A percentile compares a stretch with the other conserved stretches of the same genome.
These are phyloP conservation scores for Siderastrea siderea DNA, from an alignment of 92 coral and sea anemone genomes.

Conservation along the genomic window DNA sequence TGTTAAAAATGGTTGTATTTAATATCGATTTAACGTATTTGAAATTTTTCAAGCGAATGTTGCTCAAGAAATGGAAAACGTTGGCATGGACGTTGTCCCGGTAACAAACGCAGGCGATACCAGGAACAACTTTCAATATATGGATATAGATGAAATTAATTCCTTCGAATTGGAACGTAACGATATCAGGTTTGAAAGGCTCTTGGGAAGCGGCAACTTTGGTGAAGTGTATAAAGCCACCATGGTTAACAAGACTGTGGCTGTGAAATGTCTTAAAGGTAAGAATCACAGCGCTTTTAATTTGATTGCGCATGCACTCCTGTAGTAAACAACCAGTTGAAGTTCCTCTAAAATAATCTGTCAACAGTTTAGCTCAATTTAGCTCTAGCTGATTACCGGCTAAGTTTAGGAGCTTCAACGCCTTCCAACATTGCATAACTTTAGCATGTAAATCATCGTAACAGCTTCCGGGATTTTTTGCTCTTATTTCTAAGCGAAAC, in stretches of 20 bases:
- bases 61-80: not conserved
- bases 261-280: conserved; percentile 81
- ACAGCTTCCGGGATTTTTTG: too few relatives aligned
- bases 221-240: conserved; percentile 79
- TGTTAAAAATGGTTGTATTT: too few relatives aligned
- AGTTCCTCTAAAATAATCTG: too few relatives aligned
- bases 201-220: conserved; percentile 80
- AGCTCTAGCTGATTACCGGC: too few relatives aligned
- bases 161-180: conserved; percentile 59
- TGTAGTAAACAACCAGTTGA: not conserved
- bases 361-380: too few relatives aligned
- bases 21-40: too few relatives aligned
- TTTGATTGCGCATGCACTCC: not conserved
- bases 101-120: not conserved
- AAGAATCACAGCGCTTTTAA: not conserved
- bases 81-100: not conserved
- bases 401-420: too few relatives aligned
- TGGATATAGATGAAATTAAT: not conserved
- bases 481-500: too few relatives aligned
- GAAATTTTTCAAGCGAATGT: too few relatives aligned
- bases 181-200: conserved; percentile 43
- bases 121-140: not conserved
- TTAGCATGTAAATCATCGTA: too few relatives aligned
- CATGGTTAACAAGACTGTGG: conserved; percentile 38
- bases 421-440: too few relatives aligned